Evolutionary conservation across 1,140 invertebrate species (phyloP).

Genomic region (Melitaea cinxia): DNA sequence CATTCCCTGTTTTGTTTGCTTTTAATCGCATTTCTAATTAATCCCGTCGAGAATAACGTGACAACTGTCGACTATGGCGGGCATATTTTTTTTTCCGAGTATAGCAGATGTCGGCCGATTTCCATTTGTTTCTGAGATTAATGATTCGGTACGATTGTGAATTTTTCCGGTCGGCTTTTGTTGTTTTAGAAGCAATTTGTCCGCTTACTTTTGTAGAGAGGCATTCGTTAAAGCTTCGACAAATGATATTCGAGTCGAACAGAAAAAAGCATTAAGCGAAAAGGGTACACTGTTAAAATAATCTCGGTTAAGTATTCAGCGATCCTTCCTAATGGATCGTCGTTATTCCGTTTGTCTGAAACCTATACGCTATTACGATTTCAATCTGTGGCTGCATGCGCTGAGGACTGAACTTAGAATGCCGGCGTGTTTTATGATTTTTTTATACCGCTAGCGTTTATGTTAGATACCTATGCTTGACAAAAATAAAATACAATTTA

Average conservation of each 20-base stretch:
- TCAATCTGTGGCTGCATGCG: neutral
- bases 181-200: slow-evolving; percentile 82
- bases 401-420: slow-evolving; percentile 1
- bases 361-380: slow-evolving; percentile 22
- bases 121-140: slow-evolving; percentile 82
- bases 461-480: neutral
- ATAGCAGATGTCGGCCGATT: slow-evolving; percentile 81
- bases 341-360: slow-evolving; percentile 29
- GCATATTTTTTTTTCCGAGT: slow-evolving; percentile 75
- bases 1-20: slow-evolving; percentile 82
- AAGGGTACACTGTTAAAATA: slow-evolving; percentile 44
- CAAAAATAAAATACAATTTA: neutral
- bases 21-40: slow-evolving; percentile 82
- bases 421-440: neutral
- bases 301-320: slow-evolving; percentile 43
- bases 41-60: slow-evolving; percentile 81
- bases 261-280: slow-evolving; percentile 55
- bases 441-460: neutral
- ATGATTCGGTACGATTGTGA: slow-evolving; percentile 81
- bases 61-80: slow-evolving; percentile 80
- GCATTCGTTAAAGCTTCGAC: slow-evolving; percentile 74
- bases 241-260: slow-evolving; percentile 69
- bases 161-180: slow-evolving; percentile 81
- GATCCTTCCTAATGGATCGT: slow-evolving; percentile 37
- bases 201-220: slow-evolving; percentile 77